Conservation (phyloP, 2,888 invertebrate genomes). For the Anoplius nigerrimus region DNA sequence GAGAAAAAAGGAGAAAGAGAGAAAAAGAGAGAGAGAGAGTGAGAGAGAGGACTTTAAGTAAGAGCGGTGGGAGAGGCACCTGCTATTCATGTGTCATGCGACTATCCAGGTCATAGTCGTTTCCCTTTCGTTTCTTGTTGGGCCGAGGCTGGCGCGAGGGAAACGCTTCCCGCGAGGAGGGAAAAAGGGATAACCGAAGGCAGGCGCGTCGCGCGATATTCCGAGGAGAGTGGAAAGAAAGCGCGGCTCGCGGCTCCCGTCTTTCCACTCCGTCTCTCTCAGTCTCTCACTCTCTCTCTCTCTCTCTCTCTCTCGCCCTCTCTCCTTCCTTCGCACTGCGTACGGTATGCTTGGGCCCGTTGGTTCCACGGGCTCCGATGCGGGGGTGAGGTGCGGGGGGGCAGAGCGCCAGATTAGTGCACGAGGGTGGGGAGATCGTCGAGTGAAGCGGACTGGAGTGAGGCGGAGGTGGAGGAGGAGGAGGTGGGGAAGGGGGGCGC, state of each 20-base stretch:
- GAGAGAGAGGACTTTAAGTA: neutral
- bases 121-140: conserved; percentile 25
- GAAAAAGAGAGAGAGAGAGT: neutral
- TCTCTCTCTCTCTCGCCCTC: no score
- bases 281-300: no score
- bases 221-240: neutral
- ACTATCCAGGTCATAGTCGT: conserved; percentile 32
- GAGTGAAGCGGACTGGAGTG: conserved; percentile 54
- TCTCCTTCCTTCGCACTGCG: no score
- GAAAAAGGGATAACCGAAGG: conserved; percentile 5
- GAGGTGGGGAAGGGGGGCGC: conserved; percentile 41
- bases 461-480: conserved; percentile 50
- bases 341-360: neutral
- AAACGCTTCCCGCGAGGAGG: neutral
- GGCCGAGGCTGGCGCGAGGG: neutral
- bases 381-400: conserved; percentile 76
- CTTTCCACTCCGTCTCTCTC: no score
- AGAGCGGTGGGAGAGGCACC: conserved; percentile 22
- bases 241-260: no score
- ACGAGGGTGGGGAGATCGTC: conserved; percentile 4
- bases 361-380: conserved; percentile 64
- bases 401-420: conserved; percentile 64
- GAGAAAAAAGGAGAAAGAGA: neutral
- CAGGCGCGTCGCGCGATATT: neutral
- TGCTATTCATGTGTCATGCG: conserved; percentile 30